A percentile compares a stretch with the other conserved stretches of the same genome.
These are phyloP conservation scores for Peromyscus californicus DNA, from an alignment of 2,113 vertebrate genomes.

Conservation along the genomic window DNA sequence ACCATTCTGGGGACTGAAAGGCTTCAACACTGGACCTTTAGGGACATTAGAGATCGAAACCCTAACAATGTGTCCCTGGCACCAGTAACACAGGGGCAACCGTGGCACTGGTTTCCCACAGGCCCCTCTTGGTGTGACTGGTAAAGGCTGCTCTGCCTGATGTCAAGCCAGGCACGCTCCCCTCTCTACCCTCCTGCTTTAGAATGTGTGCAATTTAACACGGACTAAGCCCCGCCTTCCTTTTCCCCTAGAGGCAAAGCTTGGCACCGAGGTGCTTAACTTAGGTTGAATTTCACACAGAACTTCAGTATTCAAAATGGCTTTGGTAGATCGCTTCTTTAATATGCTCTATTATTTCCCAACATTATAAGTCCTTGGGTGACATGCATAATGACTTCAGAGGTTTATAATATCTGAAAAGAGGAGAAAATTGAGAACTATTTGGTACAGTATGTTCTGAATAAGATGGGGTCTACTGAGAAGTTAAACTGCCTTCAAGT, in stretches of 20 bases:
- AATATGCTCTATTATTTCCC: neutral
- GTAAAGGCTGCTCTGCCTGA: neutral
- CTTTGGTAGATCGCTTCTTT: neutral
- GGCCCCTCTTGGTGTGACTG: neutral
- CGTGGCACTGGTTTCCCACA: neutral
- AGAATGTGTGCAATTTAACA: neutral
- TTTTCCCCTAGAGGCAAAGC: neutral
- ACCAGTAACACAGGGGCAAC: neutral
- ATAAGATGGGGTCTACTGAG: neutral
- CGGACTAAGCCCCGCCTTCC: neutral
- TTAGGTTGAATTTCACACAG: neutral
- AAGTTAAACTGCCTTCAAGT: conserved; percentile 36
- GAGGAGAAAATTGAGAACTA: conserved; percentile 39
- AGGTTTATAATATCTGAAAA: conserved; percentile 43
- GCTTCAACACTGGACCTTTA: neutral
- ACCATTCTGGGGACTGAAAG: neutral
- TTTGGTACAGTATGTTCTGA: conserved; percentile 13
- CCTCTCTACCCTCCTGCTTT: neutral
- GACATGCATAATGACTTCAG: conserved; percentile 7
- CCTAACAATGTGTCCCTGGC: too few species aligned
- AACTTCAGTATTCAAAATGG: conserved; percentile 26
- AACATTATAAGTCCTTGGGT: conserved; percentile 4
- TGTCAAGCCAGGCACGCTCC: neutral
- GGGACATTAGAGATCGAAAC: neutral
- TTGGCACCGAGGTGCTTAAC: neutral